These are phyloP conservation scores for Oscheius sp. DNA, from an alignment of 2,888 invertebrate genomes.

Conservation along the genomic window DNA sequence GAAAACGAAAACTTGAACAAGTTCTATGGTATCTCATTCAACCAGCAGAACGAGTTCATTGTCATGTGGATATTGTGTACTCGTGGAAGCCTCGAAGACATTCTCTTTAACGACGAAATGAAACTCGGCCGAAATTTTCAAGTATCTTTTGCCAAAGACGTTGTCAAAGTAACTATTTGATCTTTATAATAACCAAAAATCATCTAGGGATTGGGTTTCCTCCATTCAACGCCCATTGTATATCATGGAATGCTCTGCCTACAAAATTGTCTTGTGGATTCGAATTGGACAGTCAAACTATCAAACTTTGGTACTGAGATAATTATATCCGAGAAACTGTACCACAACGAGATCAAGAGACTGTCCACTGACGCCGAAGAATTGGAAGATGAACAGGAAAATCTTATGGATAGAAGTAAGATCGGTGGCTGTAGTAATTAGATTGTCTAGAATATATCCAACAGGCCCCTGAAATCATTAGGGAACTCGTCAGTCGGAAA, in stretches of 20 bases:
- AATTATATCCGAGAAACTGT: constrained; percentile 68
- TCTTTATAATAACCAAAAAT: neutral
- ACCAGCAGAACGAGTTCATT: constrained; percentile 72
- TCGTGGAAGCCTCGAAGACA: constrained; percentile 70
- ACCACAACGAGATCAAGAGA: constrained; percentile 55
- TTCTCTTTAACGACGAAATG: constrained; percentile 71
- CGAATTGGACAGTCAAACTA: constrained; percentile 72
- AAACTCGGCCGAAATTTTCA: constrained; percentile 72
- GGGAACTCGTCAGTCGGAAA: constrained; percentile 66
- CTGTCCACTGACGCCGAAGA: constrained; percentile 17
- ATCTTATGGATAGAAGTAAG: constrained; percentile 41
- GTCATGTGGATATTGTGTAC: constrained; percentile 70
- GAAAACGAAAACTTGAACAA: constrained; percentile 72
- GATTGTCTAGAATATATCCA: constrained; percentile 67
- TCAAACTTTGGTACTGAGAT: constrained; percentile 71
- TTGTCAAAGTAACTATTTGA: constrained; percentile 44
- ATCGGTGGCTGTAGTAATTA: no score
- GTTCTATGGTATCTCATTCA: constrained; percentile 72
- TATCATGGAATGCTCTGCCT: constrained; percentile 70
- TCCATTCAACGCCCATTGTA: constrained; percentile 65
- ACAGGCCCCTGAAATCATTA: constrained; percentile 71
- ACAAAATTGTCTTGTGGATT: constrained; percentile 72
- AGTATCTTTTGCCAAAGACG: constrained; percentile 72
- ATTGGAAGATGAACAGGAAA: constrained; percentile 32
- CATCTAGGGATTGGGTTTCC: constrained; percentile 63